Percentiles rank a stretch among this genome's conserved stretches.
phyloP scores from a whole-genome alignment of 1,140 invertebrate species.

The Drosophila virilis region DNA sequence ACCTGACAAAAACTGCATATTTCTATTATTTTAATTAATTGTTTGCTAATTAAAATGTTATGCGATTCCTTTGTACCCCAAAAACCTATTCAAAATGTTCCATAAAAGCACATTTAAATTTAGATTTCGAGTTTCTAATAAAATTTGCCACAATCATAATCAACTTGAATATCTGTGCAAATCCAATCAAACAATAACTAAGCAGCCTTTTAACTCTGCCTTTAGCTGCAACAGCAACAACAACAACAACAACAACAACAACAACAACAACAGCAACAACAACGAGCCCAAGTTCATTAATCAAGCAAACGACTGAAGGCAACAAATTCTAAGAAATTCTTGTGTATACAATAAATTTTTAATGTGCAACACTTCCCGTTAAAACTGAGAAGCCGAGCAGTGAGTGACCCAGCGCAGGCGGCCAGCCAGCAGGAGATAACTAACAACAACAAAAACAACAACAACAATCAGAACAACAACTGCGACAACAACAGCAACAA shows the following conservation, averaged over 20 bases:
- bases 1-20: too few relatives aligned
- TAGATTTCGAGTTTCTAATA: background rate
- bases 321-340: conserved; percentile 48
- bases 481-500: conserved; percentile 17
- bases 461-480: conserved; percentile 9
- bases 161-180: conserved; percentile 18
- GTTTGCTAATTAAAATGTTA: too few relatives aligned
- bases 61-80: too few relatives aligned
- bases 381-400: conserved; percentile 25
- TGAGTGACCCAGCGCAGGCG: conserved; percentile 21
- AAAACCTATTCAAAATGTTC: background rate
- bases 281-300: conserved; percentile 41
- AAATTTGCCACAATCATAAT: conserved; percentile 20
- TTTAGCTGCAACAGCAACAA: background rate
- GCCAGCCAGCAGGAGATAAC: conserved; percentile 9
- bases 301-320: conserved; percentile 39
- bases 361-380: conserved; percentile 55
- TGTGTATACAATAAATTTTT: conserved; percentile 53
- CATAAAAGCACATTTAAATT: too few relatives aligned
- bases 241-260: conserved; percentile 4
- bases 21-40: too few relatives aligned
- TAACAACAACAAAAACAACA: conserved; percentile 25
- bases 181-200: conserved; percentile 31
- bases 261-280: background rate
- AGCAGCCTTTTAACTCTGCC: background rate